Percentiles rank a stretch among this genome's conserved stretches.
Evolutionary conservation across 2,888 invertebrate genomes (phyloP).

Genomic region (Osedax fenrisi): DNA sequence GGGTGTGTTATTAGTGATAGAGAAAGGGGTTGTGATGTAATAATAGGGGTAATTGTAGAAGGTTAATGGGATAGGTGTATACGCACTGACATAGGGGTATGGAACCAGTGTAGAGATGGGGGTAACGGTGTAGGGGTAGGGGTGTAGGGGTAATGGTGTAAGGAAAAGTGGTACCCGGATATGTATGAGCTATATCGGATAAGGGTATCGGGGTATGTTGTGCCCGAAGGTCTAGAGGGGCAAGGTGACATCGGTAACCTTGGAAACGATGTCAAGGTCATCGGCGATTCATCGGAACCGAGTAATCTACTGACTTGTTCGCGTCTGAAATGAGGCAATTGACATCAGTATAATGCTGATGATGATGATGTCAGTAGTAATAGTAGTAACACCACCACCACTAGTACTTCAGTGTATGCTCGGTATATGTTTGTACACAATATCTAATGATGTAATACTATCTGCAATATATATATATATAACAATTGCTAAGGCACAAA

Average conservation of each 20-base stretch:
- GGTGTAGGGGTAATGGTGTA: not conserved
- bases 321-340: conserved; percentile 53
- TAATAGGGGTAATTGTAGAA: not conserved
- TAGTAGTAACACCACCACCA: too few species aligned
- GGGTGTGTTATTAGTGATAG: too few species aligned
- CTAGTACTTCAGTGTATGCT: too few species aligned
- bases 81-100: too few species aligned
- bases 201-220: not conserved
- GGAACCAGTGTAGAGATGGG: not conserved
- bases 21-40: not conserved
- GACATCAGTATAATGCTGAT: too few species aligned
- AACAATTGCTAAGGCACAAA: too few species aligned
- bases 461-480: too few species aligned
- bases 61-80: not conserved
- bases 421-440: too few species aligned
- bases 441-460: too few species aligned
- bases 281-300: conserved; percentile 54
- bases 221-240: not conserved
- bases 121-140: not conserved
- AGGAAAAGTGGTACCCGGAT: not conserved
- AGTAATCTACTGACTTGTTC: conserved; percentile 67
- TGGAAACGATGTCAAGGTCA: conserved; percentile 85
- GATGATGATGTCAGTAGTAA: too few species aligned
- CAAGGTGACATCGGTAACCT: conserved; percentile 55
- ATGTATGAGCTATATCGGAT: not conserved